These are phyloP conservation scores for Brenthis ino DNA, from an alignment of 2,888 invertebrate species.

Conservation along the genomic window DNA sequence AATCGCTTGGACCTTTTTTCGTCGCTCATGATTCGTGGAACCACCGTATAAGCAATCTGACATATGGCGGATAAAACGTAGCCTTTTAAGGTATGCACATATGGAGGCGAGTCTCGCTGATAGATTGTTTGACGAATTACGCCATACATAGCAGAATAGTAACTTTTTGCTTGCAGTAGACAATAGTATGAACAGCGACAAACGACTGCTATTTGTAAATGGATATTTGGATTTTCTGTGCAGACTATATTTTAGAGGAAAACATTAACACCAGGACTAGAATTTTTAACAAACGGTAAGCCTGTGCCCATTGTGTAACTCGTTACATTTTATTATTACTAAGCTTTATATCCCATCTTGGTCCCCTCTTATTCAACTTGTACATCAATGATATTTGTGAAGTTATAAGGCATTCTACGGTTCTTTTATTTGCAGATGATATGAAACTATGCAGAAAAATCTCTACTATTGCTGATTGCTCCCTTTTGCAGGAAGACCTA, in stretches of 20 bases:
- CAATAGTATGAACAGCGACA: conserved; percentile 39
- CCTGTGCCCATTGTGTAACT: not conserved
- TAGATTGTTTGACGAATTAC: conserved; percentile 60
- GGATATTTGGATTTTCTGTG: conserved; percentile 2
- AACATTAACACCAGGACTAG: not conserved
- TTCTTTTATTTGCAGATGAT: too few species aligned
- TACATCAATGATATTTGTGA: too few species aligned
- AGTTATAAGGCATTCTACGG: too few species aligned
- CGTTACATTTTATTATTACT: not conserved
- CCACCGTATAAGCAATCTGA: conserved; percentile 46
- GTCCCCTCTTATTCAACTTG: too few species aligned
- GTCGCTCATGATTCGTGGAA: conserved; percentile 21
- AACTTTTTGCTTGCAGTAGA: conserved; percentile 47
- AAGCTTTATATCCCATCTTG: too few species aligned
- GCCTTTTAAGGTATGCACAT: conserved; percentile 66
- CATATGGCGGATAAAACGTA: conserved; percentile 73
- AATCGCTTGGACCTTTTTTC: conserved; percentile 30
- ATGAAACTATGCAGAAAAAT: too few species aligned
- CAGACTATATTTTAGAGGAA: conserved; percentile 9
- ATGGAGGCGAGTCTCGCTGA: conserved; percentile 54
- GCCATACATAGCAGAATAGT: conserved; percentile 51
- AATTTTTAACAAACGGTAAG: not conserved
- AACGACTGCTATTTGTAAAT: conserved; percentile 20
- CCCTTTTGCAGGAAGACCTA: too few species aligned
- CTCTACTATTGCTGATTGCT: too few species aligned